phyloP scores from a whole-genome alignment of 2,888 invertebrate species.

The Cybosia mesomella region DNA sequence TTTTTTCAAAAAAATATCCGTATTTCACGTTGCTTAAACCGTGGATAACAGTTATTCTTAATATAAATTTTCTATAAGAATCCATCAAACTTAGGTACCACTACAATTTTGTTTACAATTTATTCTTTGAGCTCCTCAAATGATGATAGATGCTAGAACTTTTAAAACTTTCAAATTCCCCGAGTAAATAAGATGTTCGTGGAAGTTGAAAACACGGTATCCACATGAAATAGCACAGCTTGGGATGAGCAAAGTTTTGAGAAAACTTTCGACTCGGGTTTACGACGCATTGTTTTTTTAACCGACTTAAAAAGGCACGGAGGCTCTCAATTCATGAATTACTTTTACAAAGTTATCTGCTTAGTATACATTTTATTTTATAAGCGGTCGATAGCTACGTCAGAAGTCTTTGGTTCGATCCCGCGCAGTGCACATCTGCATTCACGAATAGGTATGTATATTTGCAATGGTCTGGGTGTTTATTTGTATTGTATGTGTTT shows the following conservation, averaged over 20 bases:
- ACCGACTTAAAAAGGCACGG: neutral
- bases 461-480: too few species aligned
- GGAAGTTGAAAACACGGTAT: conserved; percentile 21
- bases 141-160: conserved; percentile 18
- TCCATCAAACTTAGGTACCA: conserved; percentile 1
- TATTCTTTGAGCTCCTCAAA: conserved; percentile 7
- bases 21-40: too few species aligned
- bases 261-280: conserved; percentile 18
- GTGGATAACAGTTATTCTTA: neutral
- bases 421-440: too few species aligned
- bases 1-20: neutral
- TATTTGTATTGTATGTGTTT: too few species aligned
- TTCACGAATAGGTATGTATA: too few species aligned
- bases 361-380: too few species aligned
- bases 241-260: conserved; percentile 42
- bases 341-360: too few species aligned
- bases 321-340: neutral
- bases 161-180: conserved; percentile 40
- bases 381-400: too few species aligned
- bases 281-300: neutral
- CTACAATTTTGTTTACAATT: conserved; percentile 10
- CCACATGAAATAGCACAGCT: conserved; percentile 23
- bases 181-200: conserved; percentile 40
- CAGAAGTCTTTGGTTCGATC: too few species aligned
- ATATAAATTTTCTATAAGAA: neutral